Conservation (phyloP, 2,888 invertebrate species). For the Chouioia cunea region DNA sequence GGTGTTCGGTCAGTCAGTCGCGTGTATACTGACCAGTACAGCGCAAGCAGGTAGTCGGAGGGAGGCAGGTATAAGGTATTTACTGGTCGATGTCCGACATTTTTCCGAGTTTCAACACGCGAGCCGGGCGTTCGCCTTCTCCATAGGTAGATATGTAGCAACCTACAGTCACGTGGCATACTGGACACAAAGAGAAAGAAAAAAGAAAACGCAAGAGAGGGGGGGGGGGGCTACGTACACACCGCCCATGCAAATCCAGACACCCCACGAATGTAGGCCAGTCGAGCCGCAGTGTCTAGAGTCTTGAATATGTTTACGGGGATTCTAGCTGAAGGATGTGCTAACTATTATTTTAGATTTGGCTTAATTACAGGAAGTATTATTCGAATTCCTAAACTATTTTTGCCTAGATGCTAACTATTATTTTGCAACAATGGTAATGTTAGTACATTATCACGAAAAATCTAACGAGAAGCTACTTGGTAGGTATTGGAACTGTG, state of each 20-base stretch:
- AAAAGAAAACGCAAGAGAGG: neutral
- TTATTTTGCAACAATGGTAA: no score
- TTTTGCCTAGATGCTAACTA: no score
- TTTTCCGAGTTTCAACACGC: constrained; percentile 38
- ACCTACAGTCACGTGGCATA: constrained; percentile 26
- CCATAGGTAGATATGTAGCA: neutral
- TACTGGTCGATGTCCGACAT: constrained; percentile 51
- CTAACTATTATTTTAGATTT: no score
- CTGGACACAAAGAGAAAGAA: constrained; percentile 5
- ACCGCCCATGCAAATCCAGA: constrained; percentile 36
- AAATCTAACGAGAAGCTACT: no score
- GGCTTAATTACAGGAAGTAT: no score
- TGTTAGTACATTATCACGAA: no score
- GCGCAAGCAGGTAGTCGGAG: neutral
- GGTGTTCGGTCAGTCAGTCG: constrained; percentile 15
- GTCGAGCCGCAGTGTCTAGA: constrained; percentile 19
- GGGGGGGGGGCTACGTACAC: neutral
- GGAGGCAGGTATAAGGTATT: no score
- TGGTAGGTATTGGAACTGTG: no score
- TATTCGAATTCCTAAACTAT: no score
- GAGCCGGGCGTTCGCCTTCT: constrained; percentile 12
- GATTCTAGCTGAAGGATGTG: no score
- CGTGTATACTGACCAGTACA: neutral
- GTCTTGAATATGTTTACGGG: no score
- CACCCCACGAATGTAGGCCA: constrained; percentile 40